Evolutionary conservation across 2,888 invertebrate genomes (phyloP).

Genomic region (Caprella mutica): DNA sequence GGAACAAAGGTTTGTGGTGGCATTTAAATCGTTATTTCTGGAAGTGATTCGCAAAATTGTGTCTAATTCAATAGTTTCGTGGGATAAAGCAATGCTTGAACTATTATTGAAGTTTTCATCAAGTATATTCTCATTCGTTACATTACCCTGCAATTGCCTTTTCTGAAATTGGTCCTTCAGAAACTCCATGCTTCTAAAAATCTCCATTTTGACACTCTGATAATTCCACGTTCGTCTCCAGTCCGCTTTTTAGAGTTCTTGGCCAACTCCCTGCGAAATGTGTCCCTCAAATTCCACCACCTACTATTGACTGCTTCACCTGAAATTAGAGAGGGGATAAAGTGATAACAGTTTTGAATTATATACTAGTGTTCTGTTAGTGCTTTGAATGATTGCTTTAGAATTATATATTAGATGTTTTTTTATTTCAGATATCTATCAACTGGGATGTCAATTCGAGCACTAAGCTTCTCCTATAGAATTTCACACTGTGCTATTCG

Average conservation of each 20-base stretch:
- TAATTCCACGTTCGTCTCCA: constrained; percentile 5
- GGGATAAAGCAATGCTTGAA: neutral
- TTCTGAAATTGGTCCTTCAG: constrained; percentile 9
- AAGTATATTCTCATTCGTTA: constrained; percentile 1
- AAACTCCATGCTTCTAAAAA: constrained; percentile 4
- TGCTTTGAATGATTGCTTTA: constrained; percentile 6
- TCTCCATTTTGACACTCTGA: constrained; percentile 3
- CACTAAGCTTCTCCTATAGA: constrained; percentile 12
- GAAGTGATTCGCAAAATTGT: constrained; percentile 1
- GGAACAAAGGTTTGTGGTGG: constrained; percentile 6
- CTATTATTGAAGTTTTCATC: neutral
- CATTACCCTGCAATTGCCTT: constrained; percentile 8
- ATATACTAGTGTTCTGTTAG: constrained; percentile 1
- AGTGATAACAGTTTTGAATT: neutral
- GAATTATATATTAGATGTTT: neutral
- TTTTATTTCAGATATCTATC: constrained; percentile 10
- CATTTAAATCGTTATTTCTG: neutral
- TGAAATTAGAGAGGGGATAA: constrained; percentile 8
- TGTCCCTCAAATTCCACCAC: neutral
- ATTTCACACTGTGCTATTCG: constrained; percentile 8
- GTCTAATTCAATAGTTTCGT: neutral
- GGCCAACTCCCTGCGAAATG: constrained; percentile 9
- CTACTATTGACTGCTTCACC: constrained; percentile 5
- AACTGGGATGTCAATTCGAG: constrained; percentile 12
- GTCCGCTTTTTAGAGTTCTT: constrained; percentile 3